A percentile compares a stretch with the other conserved stretches of the same genome.
Conservation (phyloP, 2,113 vertebrate genomes). For the Amphilophus citrinellus region DNA sequence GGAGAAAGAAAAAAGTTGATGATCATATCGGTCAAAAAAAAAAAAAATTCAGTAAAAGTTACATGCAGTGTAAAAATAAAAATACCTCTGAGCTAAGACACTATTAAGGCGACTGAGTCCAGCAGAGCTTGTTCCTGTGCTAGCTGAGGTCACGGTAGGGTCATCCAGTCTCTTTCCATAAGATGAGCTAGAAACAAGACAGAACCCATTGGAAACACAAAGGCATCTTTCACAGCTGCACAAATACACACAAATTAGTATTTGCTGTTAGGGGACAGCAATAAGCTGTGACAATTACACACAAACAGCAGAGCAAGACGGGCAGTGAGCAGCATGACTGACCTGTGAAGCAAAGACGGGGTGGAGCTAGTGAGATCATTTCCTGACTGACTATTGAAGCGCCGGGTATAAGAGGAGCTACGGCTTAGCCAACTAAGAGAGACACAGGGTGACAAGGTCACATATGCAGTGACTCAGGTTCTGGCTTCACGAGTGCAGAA, state of each 20-base stretch:
- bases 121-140: slow-evolving; percentile 69
- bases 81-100: slow-evolving; percentile 78
- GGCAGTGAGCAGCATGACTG: slow-evolving; percentile 63
- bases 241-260: slow-evolving; percentile 9
- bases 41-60: background rate
- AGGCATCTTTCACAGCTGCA: slow-evolving; percentile 27
- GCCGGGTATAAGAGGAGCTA: slow-evolving; percentile 85
- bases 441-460: slow-evolving; percentile 55
- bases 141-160: slow-evolving; percentile 75
- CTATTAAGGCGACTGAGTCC: slow-evolving; percentile 80
- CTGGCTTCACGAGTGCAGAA: slow-evolving; percentile 29
- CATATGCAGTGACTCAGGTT: slow-evolving; percentile 51
- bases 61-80: background rate
- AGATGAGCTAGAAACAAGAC: slow-evolving; percentile 75
- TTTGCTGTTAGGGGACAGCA: background rate
- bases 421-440: slow-evolving; percentile 81
- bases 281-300: slow-evolving; percentile 39
- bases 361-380: slow-evolving; percentile 79
- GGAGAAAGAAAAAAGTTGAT: background rate
- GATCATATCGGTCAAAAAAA: background rate
- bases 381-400: slow-evolving; percentile 80
- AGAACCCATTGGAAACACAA: slow-evolving; percentile 24
- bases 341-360: slow-evolving; percentile 83
- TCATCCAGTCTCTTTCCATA: slow-evolving; percentile 84
- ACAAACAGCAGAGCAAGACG: slow-evolving; percentile 17